Evolutionary conservation across 2,113 vertebrate species (phyloP), one percentile per base, ranked within the genome.

Genomic region (Montifringilla adamsi): DNA sequence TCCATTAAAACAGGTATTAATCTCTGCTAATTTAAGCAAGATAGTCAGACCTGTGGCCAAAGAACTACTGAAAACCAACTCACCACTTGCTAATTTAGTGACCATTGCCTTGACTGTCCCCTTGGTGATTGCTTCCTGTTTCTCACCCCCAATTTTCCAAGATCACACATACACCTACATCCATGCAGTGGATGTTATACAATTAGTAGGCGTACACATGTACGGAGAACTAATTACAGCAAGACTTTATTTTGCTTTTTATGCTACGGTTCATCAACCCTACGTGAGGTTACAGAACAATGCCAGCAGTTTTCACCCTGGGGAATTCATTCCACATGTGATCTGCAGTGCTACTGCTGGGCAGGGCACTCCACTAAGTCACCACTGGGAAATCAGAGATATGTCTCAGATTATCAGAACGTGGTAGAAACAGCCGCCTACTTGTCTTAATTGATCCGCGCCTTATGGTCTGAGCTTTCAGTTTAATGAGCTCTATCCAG

Each of bases 381-480:
- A 98, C 98, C 97, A 97, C 98, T 98, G 97, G 95, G 97, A 97
- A 97, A 98, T 97, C 97, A 97, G 97, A 98, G 96, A 97, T 98
- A 97, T 87, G 98, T 94, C 97, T 98, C 98, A 98, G 98, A 98
- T 98, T 98, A 98, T 98, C 98, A 98, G 96, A 98, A 98, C 92
- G 98, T 97, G 98, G 98, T 99, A 99, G 98, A 98, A 99, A 99
- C 97, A 97, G 98, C 98, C 97, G 99, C 99, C 99, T 99, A 99
- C 99, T 99, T 99, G 99, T 99, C 98, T 99, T 99, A 99, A 99
- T 98, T 98, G 99, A 99, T 99, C 99, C 99, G 91, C 99, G 99
- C 98, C 99, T 99, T 99, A 99, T 99, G 99, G 99, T 99, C 98
- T 99, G 99, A 99, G 99, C 99, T 99, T 99, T 99, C 99, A 99